Evolutionary conservation across 2,888 invertebrate species (phyloP), one percentile per base, ranked within the genome.

Genomic region (Lasioglossum vierecki): DNA sequence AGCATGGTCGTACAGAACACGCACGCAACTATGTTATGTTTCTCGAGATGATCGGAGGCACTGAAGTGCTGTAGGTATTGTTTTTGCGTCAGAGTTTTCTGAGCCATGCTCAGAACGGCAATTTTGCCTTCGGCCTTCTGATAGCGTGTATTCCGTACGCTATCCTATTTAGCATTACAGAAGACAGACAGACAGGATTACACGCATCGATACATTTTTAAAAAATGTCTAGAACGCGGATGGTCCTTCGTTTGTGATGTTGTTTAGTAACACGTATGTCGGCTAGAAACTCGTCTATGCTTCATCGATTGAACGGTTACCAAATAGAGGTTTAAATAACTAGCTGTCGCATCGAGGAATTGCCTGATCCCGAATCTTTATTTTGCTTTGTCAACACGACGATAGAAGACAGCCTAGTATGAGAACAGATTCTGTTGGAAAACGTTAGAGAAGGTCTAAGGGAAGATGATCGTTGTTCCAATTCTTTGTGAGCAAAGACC

Each of bases 281-380:
- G 60, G 39, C 30, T 75, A 75, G 57, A 35, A 53, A 70, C 39
- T 63, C 35, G 57, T 83, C 41, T 83, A 46, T 66, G 71, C 72
- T 79, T 68, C 79, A 73, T 18, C 13, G 39, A 35, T 73, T n/a
- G 39, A 57, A 57, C 41, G 39, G 44, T 68, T 79, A 72, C 73
- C 82, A 82, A 86, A 87, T 86, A 86, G 81, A 81, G 81, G 85
- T 11, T 86, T 84, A 73, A 81, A 73, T 70, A 30, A 11, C 77
- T 77, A 76, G 72, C 75, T 78, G 75, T 75, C 39, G 66, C 63
- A 60, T 78, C 72, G 41, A 84, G 72, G 68, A 76, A 78, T 80
- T 30, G 26, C 72, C n/a, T 6, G 78, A 22, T 79, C 60, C 74
- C 68, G 11, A 72, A 72, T 57, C 49, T 53, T 57, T 75, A 41